phyloP scores from a whole-genome alignment of 2,888 invertebrate species.

The Prenolepis imparis region DNA sequence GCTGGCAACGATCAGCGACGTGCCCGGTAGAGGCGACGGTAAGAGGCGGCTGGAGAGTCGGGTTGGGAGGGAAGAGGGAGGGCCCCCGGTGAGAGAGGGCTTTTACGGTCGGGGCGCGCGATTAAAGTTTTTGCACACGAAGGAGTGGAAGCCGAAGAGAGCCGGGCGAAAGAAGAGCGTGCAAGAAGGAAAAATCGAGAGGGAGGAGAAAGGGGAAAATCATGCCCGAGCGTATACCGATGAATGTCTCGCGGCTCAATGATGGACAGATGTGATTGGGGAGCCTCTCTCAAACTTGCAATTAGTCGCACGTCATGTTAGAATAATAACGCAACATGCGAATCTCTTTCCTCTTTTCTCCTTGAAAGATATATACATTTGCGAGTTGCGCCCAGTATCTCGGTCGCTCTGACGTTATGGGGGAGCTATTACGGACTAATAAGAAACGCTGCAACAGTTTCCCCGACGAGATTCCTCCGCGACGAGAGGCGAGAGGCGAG shows the following conservation, averaged over 20 bases:
- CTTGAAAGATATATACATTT: slow-evolving; percentile 30
- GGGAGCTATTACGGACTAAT: slow-evolving; percentile 44
- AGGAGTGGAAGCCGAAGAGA: slow-evolving; percentile 57
- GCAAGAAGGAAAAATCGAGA: slow-evolving; percentile 51
- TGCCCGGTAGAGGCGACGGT: slow-evolving; percentile 45
- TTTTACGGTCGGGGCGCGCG: slow-evolving; percentile 75
- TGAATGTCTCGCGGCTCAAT: slow-evolving; percentile 34
- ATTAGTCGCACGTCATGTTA: slow-evolving; percentile 55
- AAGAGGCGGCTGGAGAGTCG: slow-evolving; percentile 46
- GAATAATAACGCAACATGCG: slow-evolving; percentile 49
- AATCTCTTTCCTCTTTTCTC: not conserved
- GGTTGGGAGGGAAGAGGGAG: slow-evolving; percentile 35
- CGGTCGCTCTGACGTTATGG: slow-evolving; percentile 6
- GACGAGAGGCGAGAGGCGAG: not conserved
- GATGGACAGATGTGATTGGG: slow-evolving; percentile 52
- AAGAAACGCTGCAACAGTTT: slow-evolving; percentile 36
- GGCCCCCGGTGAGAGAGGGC: slow-evolving; percentile 44
- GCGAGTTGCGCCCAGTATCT: slow-evolving; percentile 17
- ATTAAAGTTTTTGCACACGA: slow-evolving; percentile 78
- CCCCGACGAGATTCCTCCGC: not conserved
- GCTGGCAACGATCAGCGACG: slow-evolving; percentile 53
- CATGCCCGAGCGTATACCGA: slow-evolving; percentile 7
- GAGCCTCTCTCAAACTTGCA: slow-evolving; percentile 26
- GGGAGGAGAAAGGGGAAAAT: slow-evolving; percentile 1
- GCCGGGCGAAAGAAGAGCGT: slow-evolving; percentile 57